A percentile compares a stretch with the other conserved stretches of the same genome.
Evolutionary conservation across 2,797 vertebrate genomes (phyloP).

Genomic region (Diglossa cyanea): DNA sequence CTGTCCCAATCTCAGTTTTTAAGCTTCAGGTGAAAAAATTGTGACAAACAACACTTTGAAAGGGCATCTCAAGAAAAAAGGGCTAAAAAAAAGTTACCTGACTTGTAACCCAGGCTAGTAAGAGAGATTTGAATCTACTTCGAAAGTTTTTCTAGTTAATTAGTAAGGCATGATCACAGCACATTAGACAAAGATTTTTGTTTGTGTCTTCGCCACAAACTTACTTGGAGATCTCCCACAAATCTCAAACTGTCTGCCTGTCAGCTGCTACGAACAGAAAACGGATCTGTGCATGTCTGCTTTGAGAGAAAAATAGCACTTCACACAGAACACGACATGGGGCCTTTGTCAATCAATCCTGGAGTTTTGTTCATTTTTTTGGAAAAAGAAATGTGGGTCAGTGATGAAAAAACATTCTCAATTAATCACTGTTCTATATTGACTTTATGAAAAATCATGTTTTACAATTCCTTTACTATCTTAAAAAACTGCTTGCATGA

Average conservation of each 20-base stretch:
- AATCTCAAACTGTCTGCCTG: not conserved
- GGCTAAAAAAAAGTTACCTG: not conserved
- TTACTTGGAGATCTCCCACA: not conserved
- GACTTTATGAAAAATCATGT: not conserved
- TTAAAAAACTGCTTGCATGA: not conserved
- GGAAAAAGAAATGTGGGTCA: not conserved
- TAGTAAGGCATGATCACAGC: not conserved
- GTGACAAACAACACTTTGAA: not conserved
- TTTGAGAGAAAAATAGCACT: not conserved
- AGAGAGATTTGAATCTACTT: not conserved
- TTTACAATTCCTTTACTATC: not conserved
- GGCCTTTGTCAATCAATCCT: not conserved
- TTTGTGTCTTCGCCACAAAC: not conserved
- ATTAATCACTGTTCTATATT: not conserved
- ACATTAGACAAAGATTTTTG: not conserved
- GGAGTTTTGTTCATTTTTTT: not conserved
- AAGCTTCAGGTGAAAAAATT: not conserved
- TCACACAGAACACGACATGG: not conserved
- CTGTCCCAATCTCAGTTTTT: not conserved
- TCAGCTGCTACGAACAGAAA: not conserved
- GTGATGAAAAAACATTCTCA: not conserved
- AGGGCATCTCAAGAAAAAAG: not conserved
- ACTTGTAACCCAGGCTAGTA: not conserved
- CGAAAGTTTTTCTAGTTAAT: not conserved
- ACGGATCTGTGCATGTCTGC: not conserved